A percentile compares a stretch with the other conserved stretches of the same genome.
Conservation (phyloP, 2,113 vertebrate genomes). For the Chaetura pelagica region DNA sequence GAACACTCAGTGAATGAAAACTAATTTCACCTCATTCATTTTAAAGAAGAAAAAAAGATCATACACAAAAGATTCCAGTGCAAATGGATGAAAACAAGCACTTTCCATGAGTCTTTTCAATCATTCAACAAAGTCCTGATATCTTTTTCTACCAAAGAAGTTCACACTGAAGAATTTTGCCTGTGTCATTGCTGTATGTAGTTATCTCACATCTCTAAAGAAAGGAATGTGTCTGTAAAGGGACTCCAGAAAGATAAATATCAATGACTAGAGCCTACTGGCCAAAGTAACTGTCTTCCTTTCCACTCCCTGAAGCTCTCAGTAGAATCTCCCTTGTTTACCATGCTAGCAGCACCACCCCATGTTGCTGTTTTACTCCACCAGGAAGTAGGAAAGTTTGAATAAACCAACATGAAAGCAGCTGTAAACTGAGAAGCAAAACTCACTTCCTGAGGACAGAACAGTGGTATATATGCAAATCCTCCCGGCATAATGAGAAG, state of each 20-base stretch:
- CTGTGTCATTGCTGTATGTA: neutral
- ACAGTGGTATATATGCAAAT: neutral
- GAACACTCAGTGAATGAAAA: neutral
- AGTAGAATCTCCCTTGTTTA: neutral
- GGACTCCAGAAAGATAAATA: neutral
- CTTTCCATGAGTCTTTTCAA: neutral
- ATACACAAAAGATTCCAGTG: neutral
- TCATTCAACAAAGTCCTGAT: neutral
- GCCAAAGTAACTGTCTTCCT: neutral
- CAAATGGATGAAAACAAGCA: neutral
- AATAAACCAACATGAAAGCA: neutral
- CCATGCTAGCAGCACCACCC: rapidly evolving
- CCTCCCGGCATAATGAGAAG: neutral
- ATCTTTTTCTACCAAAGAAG: neutral
- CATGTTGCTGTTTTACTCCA: neutral
- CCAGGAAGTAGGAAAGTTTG: neutral
- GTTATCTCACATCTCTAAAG: neutral
- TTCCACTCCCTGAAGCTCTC: neutral
- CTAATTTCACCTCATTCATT: neutral
- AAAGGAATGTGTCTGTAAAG: neutral
- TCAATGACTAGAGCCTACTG: neutral
- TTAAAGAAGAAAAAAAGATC: neutral
- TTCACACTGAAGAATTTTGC: neutral
- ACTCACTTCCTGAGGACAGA: neutral
- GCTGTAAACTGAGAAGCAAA: neutral